Base-by-base conservation (phyloP, 2,888 invertebrate genomes). In the Sipha maydis region DNA sequence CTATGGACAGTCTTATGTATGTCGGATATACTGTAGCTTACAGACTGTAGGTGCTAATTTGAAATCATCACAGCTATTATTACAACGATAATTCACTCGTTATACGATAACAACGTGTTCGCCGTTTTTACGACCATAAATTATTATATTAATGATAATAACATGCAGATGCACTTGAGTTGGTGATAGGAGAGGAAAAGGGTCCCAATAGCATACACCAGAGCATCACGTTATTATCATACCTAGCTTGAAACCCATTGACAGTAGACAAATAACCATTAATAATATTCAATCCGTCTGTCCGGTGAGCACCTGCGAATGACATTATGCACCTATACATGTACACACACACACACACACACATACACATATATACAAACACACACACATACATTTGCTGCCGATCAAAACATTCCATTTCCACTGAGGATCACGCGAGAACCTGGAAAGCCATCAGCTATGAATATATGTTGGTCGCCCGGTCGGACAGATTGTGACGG, bases 191-290 rank as follows among this genome's bases (percentile, higher is more conserved):
- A 11, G 3, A 25, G 25, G 69, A n/a, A n/a, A 25, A 25, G 8
- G 17, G 28, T 69, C 69, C 28, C 34, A 9, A 69, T 28, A 69
- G 69, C 69, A 28, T n/a, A 69, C 25, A 69, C 38, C n/a, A 25
- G 34, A 34, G 25, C 25, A 25, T 25, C 79, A 56, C 2, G 61
- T 67, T 80, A 80, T 80, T 80, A 48, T 48, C 11, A 48, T 48
- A 80, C 80, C 67, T 67, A 80, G 69, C 69, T 28, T 14, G 82
- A 69, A 41, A 69, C 69, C 82, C 28, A 76, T 84, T 84, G 84
- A 84, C 84, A 76, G 84, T 56, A 17, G 84, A 41, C 84, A 84
- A 84, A 84, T 76, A 84, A 84, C 76, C 84, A 84, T 84, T 61
- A 84, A 84, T 84, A 83, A 83, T 83, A 56, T 38, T 84, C 61